Percentiles rank a stretch among this genome's conserved stretches.
phyloP scores from a whole-genome alignment of 2,797 vertebrate genomes.

The Erithacus rubecula region DNA sequence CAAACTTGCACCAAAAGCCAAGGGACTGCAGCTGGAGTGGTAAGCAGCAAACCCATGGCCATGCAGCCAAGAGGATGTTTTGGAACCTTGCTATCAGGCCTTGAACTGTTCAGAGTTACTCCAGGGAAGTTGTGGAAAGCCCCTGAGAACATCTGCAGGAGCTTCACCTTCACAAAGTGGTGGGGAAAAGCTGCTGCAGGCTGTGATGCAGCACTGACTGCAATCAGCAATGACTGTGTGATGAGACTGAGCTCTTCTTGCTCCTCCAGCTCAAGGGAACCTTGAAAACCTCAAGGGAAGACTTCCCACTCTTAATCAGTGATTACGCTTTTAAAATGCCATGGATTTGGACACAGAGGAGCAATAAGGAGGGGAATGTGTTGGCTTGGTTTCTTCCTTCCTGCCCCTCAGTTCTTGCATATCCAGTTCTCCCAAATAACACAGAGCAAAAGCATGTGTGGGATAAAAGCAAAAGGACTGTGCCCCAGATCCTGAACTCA shows the following conservation, averaged over 20 bases:
- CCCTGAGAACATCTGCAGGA: not conserved
- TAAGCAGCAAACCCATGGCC: not conserved
- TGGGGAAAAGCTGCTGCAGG: not conserved
- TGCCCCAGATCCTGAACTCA: not conserved
- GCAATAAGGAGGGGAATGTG: not conserved
- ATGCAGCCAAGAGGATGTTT: not conserved
- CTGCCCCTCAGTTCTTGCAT: not conserved
- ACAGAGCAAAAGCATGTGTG: not conserved
- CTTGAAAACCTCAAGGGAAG: not conserved
- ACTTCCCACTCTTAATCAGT: not conserved
- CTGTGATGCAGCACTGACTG: not conserved
- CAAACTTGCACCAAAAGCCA: not conserved
- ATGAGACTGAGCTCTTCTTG: not conserved
- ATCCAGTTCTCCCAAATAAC: not conserved
- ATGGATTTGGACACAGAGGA: not conserved
- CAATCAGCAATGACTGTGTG: fast-evolving
- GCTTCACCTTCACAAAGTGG: not conserved
- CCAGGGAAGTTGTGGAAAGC: not conserved
- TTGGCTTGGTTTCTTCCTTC: not conserved
- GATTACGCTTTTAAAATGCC: not conserved
- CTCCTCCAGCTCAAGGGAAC: not conserved
- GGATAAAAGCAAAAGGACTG: not conserved
- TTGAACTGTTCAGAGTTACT: not conserved
- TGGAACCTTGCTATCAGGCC: not conserved
- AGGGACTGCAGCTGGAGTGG: not conserved